Percentiles rank a stretch among this genome's conserved stretches.
Conservation (phyloP, 2,797 vertebrate genomes). For the Enteromius afrohamiltoni region DNA sequence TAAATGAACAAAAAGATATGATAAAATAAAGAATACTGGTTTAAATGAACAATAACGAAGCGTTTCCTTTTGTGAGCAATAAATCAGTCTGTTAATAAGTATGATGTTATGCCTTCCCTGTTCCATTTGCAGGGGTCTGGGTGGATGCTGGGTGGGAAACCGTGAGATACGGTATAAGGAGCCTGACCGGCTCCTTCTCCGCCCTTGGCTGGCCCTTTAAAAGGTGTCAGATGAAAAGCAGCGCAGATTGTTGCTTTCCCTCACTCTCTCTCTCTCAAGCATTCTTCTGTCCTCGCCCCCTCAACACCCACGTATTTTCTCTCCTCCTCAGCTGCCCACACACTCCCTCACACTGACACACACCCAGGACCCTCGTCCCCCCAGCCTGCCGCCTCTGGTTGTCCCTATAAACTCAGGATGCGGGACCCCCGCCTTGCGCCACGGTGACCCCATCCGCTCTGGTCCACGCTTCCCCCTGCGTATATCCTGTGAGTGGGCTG, state of each 20-base stretch:
- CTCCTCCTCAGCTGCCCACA: slow-evolving; percentile 67
- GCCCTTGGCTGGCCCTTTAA: slow-evolving; percentile 70
- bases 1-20: background rate
- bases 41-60: slow-evolving; percentile 35
- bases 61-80: slow-evolving; percentile 36
- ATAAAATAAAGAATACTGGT: background rate
- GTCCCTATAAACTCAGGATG: slow-evolving; percentile 76
- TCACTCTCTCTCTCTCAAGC: slow-evolving; percentile 54
- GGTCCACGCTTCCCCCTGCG: slow-evolving; percentile 61
- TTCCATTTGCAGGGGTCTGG: slow-evolving; percentile 49
- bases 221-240: slow-evolving; percentile 79
- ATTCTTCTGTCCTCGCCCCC: slow-evolving; percentile 58
- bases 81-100: slow-evolving; percentile 46
- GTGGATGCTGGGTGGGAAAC: slow-evolving; percentile 57
- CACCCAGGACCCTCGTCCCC: slow-evolving; percentile 36
- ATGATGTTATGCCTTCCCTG: slow-evolving; percentile 52
- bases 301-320: slow-evolving; percentile 62
- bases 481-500: slow-evolving; percentile 73
- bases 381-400: slow-evolving; percentile 51
- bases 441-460: slow-evolving; percentile 71
- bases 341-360: slow-evolving; percentile 58
- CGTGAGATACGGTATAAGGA: slow-evolving; percentile 60
- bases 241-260: slow-evolving; percentile 66
- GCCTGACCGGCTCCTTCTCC: slow-evolving; percentile 61
- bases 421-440: slow-evolving; percentile 65